These are phyloP conservation scores for Nomada fucata DNA, from an alignment of 2,888 invertebrate genomes.

Conservation along the genomic window DNA sequence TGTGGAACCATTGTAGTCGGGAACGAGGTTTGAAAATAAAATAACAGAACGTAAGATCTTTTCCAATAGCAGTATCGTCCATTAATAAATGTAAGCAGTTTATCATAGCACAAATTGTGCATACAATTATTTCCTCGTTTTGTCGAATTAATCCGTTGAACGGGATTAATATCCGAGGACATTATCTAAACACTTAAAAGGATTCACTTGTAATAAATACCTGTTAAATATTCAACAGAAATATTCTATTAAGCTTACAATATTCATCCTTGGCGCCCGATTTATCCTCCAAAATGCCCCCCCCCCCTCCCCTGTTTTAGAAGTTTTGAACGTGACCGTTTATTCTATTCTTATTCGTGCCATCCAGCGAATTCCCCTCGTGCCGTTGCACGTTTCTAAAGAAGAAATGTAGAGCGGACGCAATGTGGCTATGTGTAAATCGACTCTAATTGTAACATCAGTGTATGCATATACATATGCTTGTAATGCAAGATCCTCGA, in stretches of 20 bases:
- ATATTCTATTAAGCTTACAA: no score
- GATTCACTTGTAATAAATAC: no score
- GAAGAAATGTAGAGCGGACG: slow-evolving; percentile 33
- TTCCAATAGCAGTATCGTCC: no score
- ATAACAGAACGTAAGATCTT: no score
- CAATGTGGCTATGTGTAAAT: slow-evolving; percentile 18
- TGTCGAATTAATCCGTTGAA: background rate
- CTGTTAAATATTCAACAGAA: no score
- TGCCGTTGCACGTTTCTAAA: slow-evolving; percentile 8
- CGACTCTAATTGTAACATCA: slow-evolving; percentile 37
- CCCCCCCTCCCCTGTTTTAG: background rate
- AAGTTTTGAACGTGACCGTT: slow-evolving; percentile 14
- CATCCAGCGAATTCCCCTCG: slow-evolving; percentile 5
- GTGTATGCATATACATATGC: slow-evolving; percentile 15
- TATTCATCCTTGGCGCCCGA: background rate
- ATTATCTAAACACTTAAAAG: no score
- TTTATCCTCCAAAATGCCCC: slow-evolving; percentile 18
- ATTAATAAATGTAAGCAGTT: no score
- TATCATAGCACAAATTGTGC: no score
- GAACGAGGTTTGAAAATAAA: no score
- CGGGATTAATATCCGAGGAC: no score
- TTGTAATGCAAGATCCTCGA: slow-evolving; percentile 21
- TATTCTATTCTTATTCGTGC: slow-evolving; percentile 30
- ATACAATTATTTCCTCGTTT: no score
- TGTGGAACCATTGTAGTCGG: no score